Base-by-base conservation (phyloP, 2,888 invertebrate genomes). In the Chrysomela aeneicollis region DNA sequence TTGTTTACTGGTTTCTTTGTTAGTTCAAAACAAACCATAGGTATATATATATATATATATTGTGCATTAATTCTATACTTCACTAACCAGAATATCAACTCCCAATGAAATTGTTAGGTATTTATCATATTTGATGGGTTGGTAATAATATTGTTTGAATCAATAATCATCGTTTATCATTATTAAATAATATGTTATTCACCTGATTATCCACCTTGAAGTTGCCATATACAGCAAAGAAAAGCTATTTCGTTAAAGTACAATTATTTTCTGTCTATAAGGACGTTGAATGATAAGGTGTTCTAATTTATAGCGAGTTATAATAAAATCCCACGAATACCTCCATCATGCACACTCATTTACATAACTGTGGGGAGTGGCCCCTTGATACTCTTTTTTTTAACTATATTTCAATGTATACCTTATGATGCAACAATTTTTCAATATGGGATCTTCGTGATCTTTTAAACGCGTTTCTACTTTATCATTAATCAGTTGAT, bases 291-390 rank as follows among this genome's bases (percentile, higher is more conserved):
- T 2, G 42, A 15, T 42, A 15, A 42, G 15, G 42, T 42, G 42
- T 15, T 42, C 42, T 42, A 42, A 42, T 42, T 42, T 42, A 42
- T 42, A 42, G 42, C 15, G 4, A 15, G 15, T 42, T 22, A 42
- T 42, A 53, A 51, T 53, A 26, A 19, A 26, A 62, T 62, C 62
- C 55, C 62, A 62, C 62, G 62, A 19, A 55, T 55, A n/a, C 47
- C 18, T 49, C 49, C 37, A 53, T 51, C 47, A 42, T 58, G 57
- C 50, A 46, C 62, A 57, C 32, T 51, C 26, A 51, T 58, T 62
- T 62, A 46, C 62, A 57, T 62, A 58, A 62, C 42, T 12, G 37
- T 58, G 18, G 57, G 62, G 57, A 51, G 57, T 62, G 58, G 51
- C 42, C 30, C 57, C 35, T 35, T 37, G 18, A 30, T 62, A 59